These are phyloP conservation scores for Paraplagusia blochii DNA, from an alignment of 2,113 vertebrate species.

Conservation along the genomic window DNA sequence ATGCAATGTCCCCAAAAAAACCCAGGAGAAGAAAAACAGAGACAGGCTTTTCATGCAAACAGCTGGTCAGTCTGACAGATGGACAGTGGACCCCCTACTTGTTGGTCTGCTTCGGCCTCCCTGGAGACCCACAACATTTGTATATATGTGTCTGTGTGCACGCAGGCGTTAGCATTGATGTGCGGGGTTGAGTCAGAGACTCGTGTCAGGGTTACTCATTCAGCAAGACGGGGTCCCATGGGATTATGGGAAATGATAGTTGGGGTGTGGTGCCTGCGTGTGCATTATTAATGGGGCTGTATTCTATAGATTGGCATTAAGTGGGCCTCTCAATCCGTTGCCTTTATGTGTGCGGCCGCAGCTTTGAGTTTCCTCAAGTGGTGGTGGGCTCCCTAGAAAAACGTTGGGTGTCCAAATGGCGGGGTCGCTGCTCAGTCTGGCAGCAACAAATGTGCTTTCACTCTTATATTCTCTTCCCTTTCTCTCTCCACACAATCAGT, in stretches of 20 bases:
- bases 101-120: constrained; percentile 57
- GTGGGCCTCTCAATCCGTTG: constrained; percentile 57
- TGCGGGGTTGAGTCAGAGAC: constrained; percentile 51
- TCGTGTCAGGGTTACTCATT: constrained; percentile 73
- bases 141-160: constrained; percentile 52
- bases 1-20: constrained; percentile 30
- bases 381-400: constrained; percentile 38
- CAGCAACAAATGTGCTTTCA: constrained; percentile 65
- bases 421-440: constrained; percentile 57
- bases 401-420: constrained; percentile 37
- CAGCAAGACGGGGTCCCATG: constrained; percentile 54
- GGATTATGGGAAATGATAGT: constrained; percentile 58
- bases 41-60: constrained; percentile 52
- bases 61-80: constrained; percentile 66
- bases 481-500: constrained; percentile 59
- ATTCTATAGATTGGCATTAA: constrained; percentile 67
- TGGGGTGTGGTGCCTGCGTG: constrained; percentile 13
- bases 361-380: constrained; percentile 75
- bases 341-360: constrained; percentile 44
- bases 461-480: constrained; percentile 52
- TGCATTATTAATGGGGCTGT: constrained; percentile 37
- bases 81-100: constrained; percentile 40
- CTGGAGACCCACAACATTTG: constrained; percentile 56
- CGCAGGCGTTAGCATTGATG: constrained; percentile 15
- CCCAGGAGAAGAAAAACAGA: constrained; percentile 60